A percentile compares a stretch with the other conserved stretches of the same genome.
phyloP scores from a whole-genome alignment of 2,113 vertebrate species.

The Entomyzon cyanotis region DNA sequence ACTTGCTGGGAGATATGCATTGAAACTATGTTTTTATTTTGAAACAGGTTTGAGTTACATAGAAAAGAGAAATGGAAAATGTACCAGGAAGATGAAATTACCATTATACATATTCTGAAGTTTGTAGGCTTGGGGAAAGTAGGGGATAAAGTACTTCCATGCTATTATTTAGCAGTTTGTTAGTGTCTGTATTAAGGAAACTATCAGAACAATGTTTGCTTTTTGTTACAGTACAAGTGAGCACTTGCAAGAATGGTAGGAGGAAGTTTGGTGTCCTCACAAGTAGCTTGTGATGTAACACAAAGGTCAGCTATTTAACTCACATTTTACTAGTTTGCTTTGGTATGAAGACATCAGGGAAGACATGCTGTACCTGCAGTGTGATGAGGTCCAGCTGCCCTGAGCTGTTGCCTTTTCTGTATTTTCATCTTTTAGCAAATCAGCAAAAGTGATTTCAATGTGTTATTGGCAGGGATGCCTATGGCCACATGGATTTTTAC shows the following conservation, averaged over 20 bases:
- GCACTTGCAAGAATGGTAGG: neutral
- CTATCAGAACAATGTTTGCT: neutral
- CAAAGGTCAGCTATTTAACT: neutral
- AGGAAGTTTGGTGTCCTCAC: neutral
- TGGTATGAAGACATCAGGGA: neutral
- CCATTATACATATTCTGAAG: neutral
- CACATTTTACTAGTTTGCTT: neutral
- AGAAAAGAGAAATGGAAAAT: neutral
- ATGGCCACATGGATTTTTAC: neutral
- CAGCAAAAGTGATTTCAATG: neutral
- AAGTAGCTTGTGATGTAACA: neutral
- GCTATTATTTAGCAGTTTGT: neutral
- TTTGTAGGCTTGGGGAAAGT: neutral
- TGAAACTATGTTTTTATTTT: neutral
- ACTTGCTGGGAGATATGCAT: neutral
- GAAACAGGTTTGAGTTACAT: neutral
- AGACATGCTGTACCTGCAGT: accelerated
- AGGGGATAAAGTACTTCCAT: neutral
- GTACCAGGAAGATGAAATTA: neutral
- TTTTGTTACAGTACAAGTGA: neutral
- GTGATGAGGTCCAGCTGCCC: neutral
- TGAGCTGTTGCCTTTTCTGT: neutral
- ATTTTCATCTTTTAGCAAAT: neutral
- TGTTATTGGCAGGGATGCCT: neutral
- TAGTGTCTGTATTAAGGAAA: neutral